phyloP scores from a whole-genome alignment of 2,797 vertebrate genomes.

The Enteromius fasciolatus region DNA sequence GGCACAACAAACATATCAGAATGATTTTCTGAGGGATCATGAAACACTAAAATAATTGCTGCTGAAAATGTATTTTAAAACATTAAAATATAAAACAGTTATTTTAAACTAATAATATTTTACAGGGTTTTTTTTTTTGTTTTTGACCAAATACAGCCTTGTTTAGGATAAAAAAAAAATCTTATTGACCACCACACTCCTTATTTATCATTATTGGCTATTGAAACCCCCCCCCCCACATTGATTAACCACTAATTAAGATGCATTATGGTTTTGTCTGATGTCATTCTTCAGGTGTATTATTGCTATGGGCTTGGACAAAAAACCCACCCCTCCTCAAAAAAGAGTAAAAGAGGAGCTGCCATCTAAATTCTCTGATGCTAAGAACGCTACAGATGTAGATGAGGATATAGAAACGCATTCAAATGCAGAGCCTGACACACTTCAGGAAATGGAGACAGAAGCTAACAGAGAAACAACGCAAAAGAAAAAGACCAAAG shows the following conservation, averaged over 20 bases:
- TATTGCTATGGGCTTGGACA: constrained; percentile 88
- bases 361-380: constrained; percentile 45
- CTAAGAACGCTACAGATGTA: constrained; percentile 53
- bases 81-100: neutral
- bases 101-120: neutral
- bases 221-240: neutral
- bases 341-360: constrained; percentile 71
- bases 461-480: constrained; percentile 48
- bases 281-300: constrained; percentile 82
- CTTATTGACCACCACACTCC: neutral
- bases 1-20: neutral
- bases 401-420: constrained; percentile 42
- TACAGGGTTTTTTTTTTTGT: neutral
- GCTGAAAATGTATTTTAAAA: neutral
- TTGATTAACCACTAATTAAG: neutral
- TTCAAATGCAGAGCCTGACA: constrained; percentile 55
- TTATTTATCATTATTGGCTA: neutral
- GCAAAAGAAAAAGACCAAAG: constrained; percentile 64
- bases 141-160: neutral
- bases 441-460: constrained; percentile 42
- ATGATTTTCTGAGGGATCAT: neutral
- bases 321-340: constrained; percentile 81
- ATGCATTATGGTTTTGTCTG: constrained; percentile 9
- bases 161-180: neutral
- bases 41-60: neutral